Evolutionary conservation across 1,140 invertebrate genomes (phyloP).

Genomic region (Pseudomyrmex sp.): DNA sequence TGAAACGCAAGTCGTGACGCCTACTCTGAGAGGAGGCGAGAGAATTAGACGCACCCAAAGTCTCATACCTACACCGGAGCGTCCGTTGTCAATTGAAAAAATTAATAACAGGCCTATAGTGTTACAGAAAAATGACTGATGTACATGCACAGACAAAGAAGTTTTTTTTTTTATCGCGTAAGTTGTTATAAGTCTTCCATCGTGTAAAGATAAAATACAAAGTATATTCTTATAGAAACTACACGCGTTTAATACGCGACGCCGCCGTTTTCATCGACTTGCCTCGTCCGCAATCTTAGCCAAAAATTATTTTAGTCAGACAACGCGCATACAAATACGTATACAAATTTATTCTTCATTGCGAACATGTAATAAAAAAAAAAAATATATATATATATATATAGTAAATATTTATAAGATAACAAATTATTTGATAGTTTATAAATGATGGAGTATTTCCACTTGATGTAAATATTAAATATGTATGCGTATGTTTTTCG

Average conservation of each 20-base stretch:
- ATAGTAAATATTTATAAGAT: background rate
- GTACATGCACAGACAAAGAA: background rate
- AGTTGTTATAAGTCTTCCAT: slow-evolving; percentile 42
- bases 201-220: slow-evolving; percentile 41
- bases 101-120: slow-evolving; percentile 63
- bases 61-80: slow-evolving; percentile 87
- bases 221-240: slow-evolving; percentile 37
- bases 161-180: slow-evolving; percentile 5
- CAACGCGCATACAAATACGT: slow-evolving; percentile 17
- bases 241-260: background rate
- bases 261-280: slow-evolving; percentile 14
- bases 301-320: slow-evolving; percentile 22
- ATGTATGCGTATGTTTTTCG: background rate
- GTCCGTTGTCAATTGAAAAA: slow-evolving; percentile 75
- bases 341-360: slow-evolving; percentile 1
- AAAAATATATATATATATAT: too few relatives aligned
- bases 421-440: background rate
- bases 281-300: slow-evolving; percentile 22
- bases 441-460: background rate
- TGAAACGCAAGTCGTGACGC: slow-evolving; percentile 87
- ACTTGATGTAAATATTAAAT: background rate
- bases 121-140: slow-evolving; percentile 70
- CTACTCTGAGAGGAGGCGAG: slow-evolving; percentile 77
- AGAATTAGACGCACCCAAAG: slow-evolving; percentile 86
- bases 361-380: background rate